Base-by-base conservation (phyloP, 2,797 vertebrate species). In the Crocidura indochinensis region DNA sequence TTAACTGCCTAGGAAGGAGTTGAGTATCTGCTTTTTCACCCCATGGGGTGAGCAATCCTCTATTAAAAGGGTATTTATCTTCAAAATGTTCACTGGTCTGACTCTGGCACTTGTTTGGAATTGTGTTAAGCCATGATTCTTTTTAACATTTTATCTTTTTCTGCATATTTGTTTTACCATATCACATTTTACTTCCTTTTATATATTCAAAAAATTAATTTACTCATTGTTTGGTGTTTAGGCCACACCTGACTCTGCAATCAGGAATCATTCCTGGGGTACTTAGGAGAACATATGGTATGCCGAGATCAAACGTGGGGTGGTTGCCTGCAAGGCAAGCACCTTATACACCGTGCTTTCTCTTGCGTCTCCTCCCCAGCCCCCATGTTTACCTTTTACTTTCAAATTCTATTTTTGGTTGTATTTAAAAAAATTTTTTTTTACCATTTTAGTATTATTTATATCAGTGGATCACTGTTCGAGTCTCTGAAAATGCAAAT, bases 121-220 rank as follows among this genome's bases (percentile, higher is more conserved):
- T 47, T 14, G 75, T 91, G 83, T 84, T 73, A 78, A 56, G n/a
- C 82, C 86, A 27, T 12, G 84, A 29, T 64, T 2, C 81, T 90
- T 87, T 89, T 38, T 81, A 84, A 64, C 76, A 72, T 10, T 87
- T 87, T 73, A 68, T 6, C 47, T 60, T 93, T 88, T 72, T 46
- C 29, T 47, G 22, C 65, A 15, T 38, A 44, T 93, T 81, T 64
- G 19, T 77, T 65, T 78, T 79, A 31, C 51, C 67, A 2, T 38
- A 38, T 38, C 38, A 38, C 38, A 20, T 60, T 20, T 60, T 60
- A 20, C 22, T 60, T 56, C 20, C 12, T 19, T 60, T 84, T 74
- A n/a, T 46, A 74, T 82, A 67, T 46, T 76, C n/a, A 49, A 91
- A 62, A 15, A 60, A 69, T n/a, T n/a, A n/a, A n/a, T n/a, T 38